Evolutionary conservation across 2,113 vertebrate genomes (phyloP), one percentile per base, ranked within the genome.

Genomic region (Turnix velox): DNA sequence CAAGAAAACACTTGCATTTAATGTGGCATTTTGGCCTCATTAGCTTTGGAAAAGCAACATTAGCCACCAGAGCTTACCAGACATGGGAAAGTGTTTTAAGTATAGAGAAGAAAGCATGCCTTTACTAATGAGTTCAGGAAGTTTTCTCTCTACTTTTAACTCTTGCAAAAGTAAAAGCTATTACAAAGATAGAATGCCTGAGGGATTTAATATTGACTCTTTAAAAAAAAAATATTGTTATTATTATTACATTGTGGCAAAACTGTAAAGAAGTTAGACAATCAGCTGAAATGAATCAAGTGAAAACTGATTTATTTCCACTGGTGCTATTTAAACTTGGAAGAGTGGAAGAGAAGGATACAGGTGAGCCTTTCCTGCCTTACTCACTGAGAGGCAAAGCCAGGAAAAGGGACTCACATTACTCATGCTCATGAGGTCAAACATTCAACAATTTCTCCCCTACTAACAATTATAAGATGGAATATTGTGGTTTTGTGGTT

Each of bases 1-100:
- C 62, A 68, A 94, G 55, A 81, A 43, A 90, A 69, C 23, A 62
- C 69, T 22, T 4, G 1, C 35, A 49, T 77, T 74, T 71, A 39
- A 90, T 84, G 81, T 46, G 68, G 73, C 22, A 62, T 84, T 92
- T 84, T 93, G 65, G 72, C 87, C 76, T 86, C 84, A 78, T 93
- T 88, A 84, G 42, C 59, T 87, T 74, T 31, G 39, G 86, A 77
- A 93, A 90, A 84, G 68, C 63, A 90, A 73, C 84, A 84, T 92
- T 81, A 92, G 55, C 59, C 55, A 62, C 59, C 27, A 35, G 75
- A 90, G 59, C 42, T 80, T 42, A 46, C 18, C 46, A 88, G 77
- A 62, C 39, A 86, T 20, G 25, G 33, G 20, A 65, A 37, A 86
- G 18, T 31, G 10, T 72, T 58, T 91, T 37, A 51, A 78, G 90